phyloP scores from a whole-genome alignment of 2,113 vertebrate species.

The Tupaia chinensis region DNA sequence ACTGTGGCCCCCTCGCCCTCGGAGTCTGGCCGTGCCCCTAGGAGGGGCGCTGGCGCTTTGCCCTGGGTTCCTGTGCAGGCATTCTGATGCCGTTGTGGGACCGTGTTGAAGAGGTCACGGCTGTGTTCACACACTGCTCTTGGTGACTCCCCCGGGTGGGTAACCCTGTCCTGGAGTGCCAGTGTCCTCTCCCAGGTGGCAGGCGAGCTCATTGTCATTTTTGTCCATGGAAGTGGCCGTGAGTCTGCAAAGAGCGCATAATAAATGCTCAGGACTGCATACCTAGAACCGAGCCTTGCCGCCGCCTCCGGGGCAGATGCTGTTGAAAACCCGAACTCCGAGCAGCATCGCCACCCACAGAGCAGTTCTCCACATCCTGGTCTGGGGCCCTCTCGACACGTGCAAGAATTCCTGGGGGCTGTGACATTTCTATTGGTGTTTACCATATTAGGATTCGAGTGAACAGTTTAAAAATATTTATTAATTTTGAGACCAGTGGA shows the following conservation, averaged over 20 bases:
- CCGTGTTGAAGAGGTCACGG: background rate
- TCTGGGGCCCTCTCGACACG: background rate
- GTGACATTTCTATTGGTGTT: background rate
- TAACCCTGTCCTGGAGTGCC: background rate
- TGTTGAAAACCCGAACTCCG: too few relatives aligned
- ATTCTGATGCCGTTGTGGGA: background rate
- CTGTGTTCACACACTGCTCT: background rate
- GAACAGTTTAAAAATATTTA: too few relatives aligned
- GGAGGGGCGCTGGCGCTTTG: background rate
- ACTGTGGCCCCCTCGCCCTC: too few relatives aligned
- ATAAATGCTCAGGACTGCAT: rapidly evolving
- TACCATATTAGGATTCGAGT: background rate
- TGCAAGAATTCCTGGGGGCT: too few relatives aligned
- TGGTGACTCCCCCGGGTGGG: background rate
- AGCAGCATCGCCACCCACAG: too few relatives aligned
- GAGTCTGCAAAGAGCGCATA: background rate
- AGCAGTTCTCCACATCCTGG: background rate
- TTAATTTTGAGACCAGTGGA: too few relatives aligned
- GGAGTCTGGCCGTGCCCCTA: too few relatives aligned
- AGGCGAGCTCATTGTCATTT: background rate
- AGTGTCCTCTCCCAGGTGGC: background rate
- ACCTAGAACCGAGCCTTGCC: too few relatives aligned
- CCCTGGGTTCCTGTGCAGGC: background rate
- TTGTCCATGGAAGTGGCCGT: background rate
- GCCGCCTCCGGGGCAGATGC: background rate